phyloP scores from a whole-genome alignment of 2,113 vertebrate genomes.

The Urocynchramus pylzowi region DNA sequence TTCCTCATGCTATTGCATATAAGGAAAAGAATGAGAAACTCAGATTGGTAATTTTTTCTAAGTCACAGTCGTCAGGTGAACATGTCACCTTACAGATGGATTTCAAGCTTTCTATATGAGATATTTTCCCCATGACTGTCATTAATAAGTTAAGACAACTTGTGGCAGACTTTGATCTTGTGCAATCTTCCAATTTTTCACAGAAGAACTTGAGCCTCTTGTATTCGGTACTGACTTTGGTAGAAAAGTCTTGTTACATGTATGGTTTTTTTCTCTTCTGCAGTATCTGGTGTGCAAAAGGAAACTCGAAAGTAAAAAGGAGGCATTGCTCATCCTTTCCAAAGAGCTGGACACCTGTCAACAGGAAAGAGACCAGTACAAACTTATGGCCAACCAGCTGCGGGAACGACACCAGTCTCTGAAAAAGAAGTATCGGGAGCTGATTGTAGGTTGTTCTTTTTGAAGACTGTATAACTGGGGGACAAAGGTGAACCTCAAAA shows the following conservation, averaged over 20 bases:
- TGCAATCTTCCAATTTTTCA: neutral
- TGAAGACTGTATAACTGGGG: neutral
- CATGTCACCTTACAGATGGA: neutral
- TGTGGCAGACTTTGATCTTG: neutral
- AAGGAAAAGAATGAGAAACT: neutral
- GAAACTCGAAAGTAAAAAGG: conserved; percentile 96
- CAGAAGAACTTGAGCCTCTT: neutral
- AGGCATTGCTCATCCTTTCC: conserved; percentile 92
- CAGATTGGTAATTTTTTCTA: neutral
- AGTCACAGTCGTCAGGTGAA: neutral
- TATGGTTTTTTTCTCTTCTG: neutral
- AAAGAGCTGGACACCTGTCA: conserved; percentile 96
- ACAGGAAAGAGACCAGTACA: conserved; percentile 95
- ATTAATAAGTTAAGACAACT: neutral
- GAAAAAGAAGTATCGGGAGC: conserved; percentile 93
- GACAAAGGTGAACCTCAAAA: neutral
- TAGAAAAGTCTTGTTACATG: neutral
- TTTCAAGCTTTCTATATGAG: neutral
- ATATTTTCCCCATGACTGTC: neutral
- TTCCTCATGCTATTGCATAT: neutral
- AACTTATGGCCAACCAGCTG: conserved; percentile 97
- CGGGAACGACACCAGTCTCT: conserved; percentile 90
- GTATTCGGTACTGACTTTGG: neutral
- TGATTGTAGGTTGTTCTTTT: conserved; percentile 81
- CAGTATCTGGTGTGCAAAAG: conserved; percentile 92